Conservation (phyloP, 2,113 vertebrate species). For the Mustelus asterias region DNA sequence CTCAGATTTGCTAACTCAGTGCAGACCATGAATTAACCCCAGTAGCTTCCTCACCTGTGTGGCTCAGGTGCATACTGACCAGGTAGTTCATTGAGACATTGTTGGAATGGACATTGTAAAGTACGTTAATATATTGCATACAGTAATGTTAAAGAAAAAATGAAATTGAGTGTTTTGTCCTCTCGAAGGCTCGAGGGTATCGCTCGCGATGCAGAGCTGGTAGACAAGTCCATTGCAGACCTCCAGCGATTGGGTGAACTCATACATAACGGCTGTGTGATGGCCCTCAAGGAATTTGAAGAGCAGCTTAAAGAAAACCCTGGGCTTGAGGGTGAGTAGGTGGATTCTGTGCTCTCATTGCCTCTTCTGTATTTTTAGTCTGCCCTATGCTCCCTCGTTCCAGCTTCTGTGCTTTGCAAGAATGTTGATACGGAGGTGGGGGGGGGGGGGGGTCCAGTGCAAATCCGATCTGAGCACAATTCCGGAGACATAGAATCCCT, state of each 20-base stretch:
- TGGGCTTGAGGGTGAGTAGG: conserved; percentile 67
- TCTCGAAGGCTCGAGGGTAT: conserved; percentile 80
- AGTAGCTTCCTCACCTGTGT: not conserved
- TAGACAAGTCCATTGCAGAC: conserved; percentile 95
- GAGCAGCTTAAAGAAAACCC: conserved; percentile 91
- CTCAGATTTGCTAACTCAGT: not conserved
- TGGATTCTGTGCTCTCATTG: no score
- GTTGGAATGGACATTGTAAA: not conserved
- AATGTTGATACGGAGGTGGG: not conserved
- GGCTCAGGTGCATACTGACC: not conserved
- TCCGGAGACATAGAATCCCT: not conserved
- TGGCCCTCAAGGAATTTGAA: conserved; percentile 90
- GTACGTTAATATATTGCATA: not conserved
- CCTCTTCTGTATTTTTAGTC: not conserved
- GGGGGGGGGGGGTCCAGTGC: not conserved
- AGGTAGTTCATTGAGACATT: not conserved
- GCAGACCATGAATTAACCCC: not conserved
- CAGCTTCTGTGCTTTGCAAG: no score
- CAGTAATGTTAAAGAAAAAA: not conserved
- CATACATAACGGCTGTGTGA: conserved; percentile 81
- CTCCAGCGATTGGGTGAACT: conserved; percentile 87
- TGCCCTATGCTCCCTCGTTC: not conserved
- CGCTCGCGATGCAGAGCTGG: conserved; percentile 90
- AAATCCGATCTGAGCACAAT: not conserved
- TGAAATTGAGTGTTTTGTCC: no score